Evolutionary conservation across 2,888 invertebrate genomes (phyloP), one percentile per base, ranked within the genome.

Genomic region (Eupithecia abbreviata): DNA sequence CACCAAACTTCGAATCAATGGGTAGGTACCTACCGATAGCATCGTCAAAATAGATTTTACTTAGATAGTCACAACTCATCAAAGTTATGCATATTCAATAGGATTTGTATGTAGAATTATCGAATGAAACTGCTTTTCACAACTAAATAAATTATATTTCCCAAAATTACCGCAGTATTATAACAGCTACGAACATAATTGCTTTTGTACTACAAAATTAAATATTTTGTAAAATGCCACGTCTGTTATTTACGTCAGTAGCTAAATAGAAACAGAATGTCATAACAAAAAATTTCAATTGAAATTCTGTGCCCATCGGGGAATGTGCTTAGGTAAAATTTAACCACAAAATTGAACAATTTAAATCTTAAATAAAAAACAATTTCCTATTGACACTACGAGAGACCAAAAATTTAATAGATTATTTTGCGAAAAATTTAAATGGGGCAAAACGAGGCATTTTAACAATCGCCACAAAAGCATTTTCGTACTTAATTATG

Each of bases 111-210:
- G 62, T 62, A 62, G 30, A 62, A 18, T 30, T 30, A 62, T 12
- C 10, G 90, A 91, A 91, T 69, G 0, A 69, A 69, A 69, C 69
- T 30, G 47, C 69, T 12, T 10, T 49, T 69, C 13, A 30, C 86
- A 90, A 90, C 88, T 89, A 88, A 89, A 90, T 89, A 89, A 86
- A 89, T 85, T 91, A 80, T 92, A 91, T 91, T 82, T 92, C 85
- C 85, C 87, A 87, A 86, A 85, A 85, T 86, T 86, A 90, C 89
- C 86, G 89, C 84, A 87, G 81, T 85, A 82, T 89, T 88, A 87
- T 88, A 88, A 90, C 88, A 85, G 84, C 85, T 86, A 87, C 84
- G 85, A 85, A 85, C 84, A 70, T 84, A 89, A 84, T 85, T 83
- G 82, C 18, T 85, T 91, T 90, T 91, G 90, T 91, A 91, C 90